Evolutionary conservation across 37 sponge, comb jelly and placozoan genomes (phyloP).

Genomic region (Axinella damicornis): DNA sequence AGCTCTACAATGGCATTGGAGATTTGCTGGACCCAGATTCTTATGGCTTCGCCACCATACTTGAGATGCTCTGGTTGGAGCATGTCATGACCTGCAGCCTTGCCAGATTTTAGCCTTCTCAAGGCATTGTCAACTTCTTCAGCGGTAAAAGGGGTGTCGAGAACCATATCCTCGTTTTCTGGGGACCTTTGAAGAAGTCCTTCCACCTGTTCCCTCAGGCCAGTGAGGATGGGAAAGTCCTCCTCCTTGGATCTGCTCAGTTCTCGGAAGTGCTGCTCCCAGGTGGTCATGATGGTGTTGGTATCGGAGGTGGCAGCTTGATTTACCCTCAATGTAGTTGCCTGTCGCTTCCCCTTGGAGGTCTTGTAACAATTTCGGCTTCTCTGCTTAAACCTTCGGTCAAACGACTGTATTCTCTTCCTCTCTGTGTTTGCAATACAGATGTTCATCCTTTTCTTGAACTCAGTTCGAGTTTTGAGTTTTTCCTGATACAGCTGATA

Average conservation of each 20-base stretch:
- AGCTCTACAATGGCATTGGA: background rate
- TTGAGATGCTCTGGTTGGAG: constrained; percentile 21
- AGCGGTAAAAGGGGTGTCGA: constrained; percentile 12
- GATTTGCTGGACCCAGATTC: background rate
- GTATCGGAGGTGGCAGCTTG: background rate
- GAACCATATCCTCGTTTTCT: background rate
- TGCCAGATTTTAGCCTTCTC: background rate
- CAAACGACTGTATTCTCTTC: background rate
- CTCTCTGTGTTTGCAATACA: constrained; percentile 13
- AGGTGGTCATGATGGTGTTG: constrained; percentile 1
- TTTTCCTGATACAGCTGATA: constrained; percentile 33
- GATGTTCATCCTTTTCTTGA: constrained; percentile 13
- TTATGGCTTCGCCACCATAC: too few relatives aligned
- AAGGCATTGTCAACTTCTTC: constrained; percentile 8
- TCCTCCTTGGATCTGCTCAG: too few relatives aligned
- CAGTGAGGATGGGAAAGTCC: background rate
- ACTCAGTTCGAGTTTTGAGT: background rate
- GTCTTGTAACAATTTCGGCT: background rate
- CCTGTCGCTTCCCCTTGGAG: background rate
- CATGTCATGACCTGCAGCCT: constrained; percentile 1
- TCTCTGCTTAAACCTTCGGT: constrained; percentile 14
- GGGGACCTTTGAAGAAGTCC: too few relatives aligned
- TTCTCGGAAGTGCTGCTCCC: background rate
- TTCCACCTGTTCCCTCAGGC: background rate
- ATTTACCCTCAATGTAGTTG: background rate